A percentile compares a stretch with the other conserved stretches of the same genome.
Conservation (phyloP, 2,888 invertebrate species). For the Callimorpha dominula region DNA sequence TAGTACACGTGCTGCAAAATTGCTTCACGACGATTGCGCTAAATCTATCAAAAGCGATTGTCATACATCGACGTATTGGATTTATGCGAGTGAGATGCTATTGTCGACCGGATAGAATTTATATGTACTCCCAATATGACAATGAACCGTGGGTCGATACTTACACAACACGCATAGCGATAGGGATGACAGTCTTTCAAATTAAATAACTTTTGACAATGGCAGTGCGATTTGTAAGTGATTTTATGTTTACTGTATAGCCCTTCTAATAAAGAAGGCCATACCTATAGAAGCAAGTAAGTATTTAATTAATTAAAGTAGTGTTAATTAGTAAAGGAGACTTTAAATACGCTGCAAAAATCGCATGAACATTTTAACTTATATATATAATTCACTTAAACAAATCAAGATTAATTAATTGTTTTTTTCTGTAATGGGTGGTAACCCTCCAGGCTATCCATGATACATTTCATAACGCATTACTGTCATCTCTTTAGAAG, state of each 20-base stretch:
- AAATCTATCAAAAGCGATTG: slow-evolving; percentile 45
- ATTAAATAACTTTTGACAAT: not conserved
- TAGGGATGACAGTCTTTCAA: slow-evolving; percentile 3
- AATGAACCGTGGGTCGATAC: slow-evolving; percentile 75
- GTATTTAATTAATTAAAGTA: not conserved
- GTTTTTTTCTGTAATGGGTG: not conserved
- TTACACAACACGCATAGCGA: slow-evolving; percentile 65
- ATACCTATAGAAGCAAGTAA: not conserved
- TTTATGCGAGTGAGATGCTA: slow-evolving; percentile 62
- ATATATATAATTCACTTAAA: no score
- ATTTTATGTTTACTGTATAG: not conserved
- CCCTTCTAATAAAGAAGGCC: not conserved
- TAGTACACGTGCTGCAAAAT: slow-evolving; percentile 20
- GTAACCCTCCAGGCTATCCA: slow-evolving; percentile 24
- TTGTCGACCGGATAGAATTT: slow-evolving; percentile 70
- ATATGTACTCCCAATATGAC: slow-evolving; percentile 71
- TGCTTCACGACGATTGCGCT: slow-evolving; percentile 32
- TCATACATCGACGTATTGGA: slow-evolving; percentile 58
- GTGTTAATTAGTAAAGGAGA: not conserved
- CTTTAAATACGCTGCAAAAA: not conserved
- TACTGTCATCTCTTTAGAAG: slow-evolving; percentile 41
- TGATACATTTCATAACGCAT: slow-evolving; percentile 58
- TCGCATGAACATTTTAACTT: no score
- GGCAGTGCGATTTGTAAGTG: not conserved
- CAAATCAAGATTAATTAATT: no score